A percentile compares a stretch with the other conserved stretches of the same genome.
These are phyloP conservation scores for Seira musarum DNA, from an alignment of 2,888 invertebrate species.

Conservation along the genomic window DNA sequence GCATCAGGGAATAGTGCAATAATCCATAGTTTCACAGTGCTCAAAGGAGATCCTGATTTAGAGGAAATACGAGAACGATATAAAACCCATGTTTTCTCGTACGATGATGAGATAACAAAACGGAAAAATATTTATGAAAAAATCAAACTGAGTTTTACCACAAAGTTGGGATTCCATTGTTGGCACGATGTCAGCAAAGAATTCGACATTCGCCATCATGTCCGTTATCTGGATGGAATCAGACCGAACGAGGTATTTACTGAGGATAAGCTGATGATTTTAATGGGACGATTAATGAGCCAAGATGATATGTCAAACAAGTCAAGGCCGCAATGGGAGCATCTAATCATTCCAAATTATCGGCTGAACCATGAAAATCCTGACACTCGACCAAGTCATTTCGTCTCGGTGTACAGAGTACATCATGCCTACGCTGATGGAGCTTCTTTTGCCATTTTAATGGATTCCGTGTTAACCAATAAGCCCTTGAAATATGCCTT, in stretches of 20 bases:
- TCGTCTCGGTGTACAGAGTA: constrained; percentile 46
- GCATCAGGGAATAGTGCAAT: constrained; percentile 47
- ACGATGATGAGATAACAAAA: constrained; percentile 29
- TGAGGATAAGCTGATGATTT: constrained; percentile 60
- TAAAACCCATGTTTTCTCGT: constrained; percentile 43
- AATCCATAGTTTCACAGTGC: constrained; percentile 52
- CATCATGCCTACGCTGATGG: constrained; percentile 62
- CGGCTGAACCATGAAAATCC: constrained; percentile 41
- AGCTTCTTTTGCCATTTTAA: constrained; percentile 52
- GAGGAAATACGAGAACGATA: constrained; percentile 37
- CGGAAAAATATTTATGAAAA: constrained; percentile 33
- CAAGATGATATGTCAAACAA: constrained; percentile 34
- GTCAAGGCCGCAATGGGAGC: constrained; percentile 65
- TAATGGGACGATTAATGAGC: constrained; percentile 58
- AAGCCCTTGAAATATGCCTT: constrained; percentile 53
- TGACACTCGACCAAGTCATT: constrained; percentile 38
- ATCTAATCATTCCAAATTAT: constrained; percentile 65
- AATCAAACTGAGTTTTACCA: constrained; percentile 46
- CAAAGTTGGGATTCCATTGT: constrained; percentile 64
- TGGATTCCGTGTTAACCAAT: constrained; percentile 56
- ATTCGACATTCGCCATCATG: constrained; percentile 67
- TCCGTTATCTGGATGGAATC: constrained; percentile 46
- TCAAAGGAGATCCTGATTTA: constrained; percentile 50
- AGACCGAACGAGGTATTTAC: constrained; percentile 49
- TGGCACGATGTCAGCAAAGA: constrained; percentile 63